phyloP scores from a whole-genome alignment of 2,113 vertebrate genomes.

The Nibea coibor region DNA sequence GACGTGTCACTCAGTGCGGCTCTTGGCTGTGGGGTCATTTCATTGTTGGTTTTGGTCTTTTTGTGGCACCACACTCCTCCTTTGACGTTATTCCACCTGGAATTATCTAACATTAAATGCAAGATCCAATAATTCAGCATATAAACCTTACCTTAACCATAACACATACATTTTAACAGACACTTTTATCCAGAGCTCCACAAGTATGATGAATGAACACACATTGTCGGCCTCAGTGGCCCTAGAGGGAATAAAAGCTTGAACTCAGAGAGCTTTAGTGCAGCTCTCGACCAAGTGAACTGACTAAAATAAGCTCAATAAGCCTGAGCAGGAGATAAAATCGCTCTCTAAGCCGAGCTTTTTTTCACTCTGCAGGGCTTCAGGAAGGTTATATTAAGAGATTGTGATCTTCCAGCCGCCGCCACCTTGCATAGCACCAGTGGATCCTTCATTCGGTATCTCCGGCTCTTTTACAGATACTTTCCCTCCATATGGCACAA shows the following conservation, averaged over 20 bases:
- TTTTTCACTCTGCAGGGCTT: conserved; percentile 43
- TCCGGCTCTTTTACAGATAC: conserved; percentile 28
- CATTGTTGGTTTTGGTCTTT: too few relatives aligned
- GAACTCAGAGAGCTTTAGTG: conserved; percentile 33
- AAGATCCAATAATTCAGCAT: background rate
- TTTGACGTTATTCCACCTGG: background rate
- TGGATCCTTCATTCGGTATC: conserved; percentile 38
- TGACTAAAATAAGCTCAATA: conserved; percentile 63
- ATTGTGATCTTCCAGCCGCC: conserved; percentile 50
- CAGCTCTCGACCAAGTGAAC: conserved; percentile 39
- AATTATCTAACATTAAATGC: background rate
- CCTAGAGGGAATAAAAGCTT: conserved; percentile 39
- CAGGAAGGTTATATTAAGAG: conserved; percentile 59
- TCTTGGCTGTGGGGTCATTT: too few relatives aligned
- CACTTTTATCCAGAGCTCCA: background rate
- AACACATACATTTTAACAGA: conserved; percentile 3
- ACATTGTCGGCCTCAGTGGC: background rate
- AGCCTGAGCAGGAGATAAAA: conserved; percentile 60
- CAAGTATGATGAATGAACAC: conserved; percentile 4
- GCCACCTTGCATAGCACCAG: conserved; percentile 39
- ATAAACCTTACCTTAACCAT: background rate
- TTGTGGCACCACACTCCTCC: background rate
- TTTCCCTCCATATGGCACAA: conserved; percentile 42
- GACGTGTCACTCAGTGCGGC: background rate
- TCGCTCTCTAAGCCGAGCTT: conserved; percentile 51